Conservation (phyloP, 2,888 invertebrate species). For the Chelonus formosanus region DNA sequence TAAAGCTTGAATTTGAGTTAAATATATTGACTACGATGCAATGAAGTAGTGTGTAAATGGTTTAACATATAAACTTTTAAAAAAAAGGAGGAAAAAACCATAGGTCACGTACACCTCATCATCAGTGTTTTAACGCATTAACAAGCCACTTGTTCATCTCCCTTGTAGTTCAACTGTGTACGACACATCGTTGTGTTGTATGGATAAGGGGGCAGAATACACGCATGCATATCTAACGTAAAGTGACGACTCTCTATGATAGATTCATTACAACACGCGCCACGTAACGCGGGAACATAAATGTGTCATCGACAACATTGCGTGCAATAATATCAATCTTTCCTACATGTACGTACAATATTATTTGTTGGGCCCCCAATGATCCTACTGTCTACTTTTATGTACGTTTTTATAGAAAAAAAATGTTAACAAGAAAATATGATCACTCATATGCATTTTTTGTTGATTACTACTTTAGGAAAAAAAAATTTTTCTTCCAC, state of each 20-base stretch:
- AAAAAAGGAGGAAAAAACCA: constrained; percentile 32
- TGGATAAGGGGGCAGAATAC: constrained; percentile 14
- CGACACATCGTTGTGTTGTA: constrained; percentile 8
- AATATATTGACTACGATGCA: neutral
- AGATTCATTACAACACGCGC: constrained; percentile 24
- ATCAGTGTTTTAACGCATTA: constrained; percentile 54
- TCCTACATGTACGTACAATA: neutral
- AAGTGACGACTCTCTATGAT: constrained; percentile 12
- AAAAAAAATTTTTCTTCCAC: too few species aligned
- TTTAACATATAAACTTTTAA: constrained; percentile 38
- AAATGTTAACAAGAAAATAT: too few species aligned
- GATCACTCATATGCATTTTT: too few species aligned
- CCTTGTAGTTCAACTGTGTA: constrained; percentile 20
- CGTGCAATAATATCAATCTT: constrained; percentile 8
- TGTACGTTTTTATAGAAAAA: too few species aligned
- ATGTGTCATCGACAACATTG: constrained; percentile 32
- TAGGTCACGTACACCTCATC: constrained; percentile 37
- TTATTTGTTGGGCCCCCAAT: too few species aligned
- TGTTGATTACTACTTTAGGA: too few species aligned
- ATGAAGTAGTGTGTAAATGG: constrained; percentile 28
- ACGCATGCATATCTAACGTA: constrained; percentile 32
- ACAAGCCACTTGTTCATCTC: constrained; percentile 50
- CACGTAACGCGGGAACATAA: constrained; percentile 21
- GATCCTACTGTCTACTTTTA: too few species aligned
- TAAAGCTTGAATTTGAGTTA: too few species aligned